Conservation (phyloP, 2,113 vertebrate species). For the Proterorhinus semilunaris region DNA sequence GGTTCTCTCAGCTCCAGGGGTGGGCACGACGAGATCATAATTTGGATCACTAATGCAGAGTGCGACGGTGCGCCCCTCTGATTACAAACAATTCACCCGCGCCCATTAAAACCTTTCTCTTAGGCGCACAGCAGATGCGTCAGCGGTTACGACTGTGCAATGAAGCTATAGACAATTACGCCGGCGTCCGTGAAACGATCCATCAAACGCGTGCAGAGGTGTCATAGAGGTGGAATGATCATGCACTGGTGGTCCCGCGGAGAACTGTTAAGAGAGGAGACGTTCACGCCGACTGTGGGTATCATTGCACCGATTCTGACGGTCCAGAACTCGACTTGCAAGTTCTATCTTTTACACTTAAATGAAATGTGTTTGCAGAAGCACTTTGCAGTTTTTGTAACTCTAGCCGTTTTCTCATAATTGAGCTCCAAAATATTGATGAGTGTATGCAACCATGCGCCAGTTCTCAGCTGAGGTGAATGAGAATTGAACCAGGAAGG, state of each 20-base stretch:
- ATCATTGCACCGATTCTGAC: neutral
- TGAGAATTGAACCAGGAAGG: too few relatives aligned
- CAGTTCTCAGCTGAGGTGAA: too few relatives aligned
- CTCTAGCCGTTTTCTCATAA: too few relatives aligned
- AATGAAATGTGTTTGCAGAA: too few relatives aligned
- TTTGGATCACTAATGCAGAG: conserved; percentile 15
- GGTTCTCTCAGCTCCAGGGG: neutral
- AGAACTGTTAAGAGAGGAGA: conserved; percentile 34
- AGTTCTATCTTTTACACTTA: too few relatives aligned
- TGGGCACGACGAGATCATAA: neutral
- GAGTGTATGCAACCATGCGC: too few relatives aligned
- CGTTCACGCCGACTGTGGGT: conserved; percentile 30
- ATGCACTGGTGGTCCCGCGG: conserved; percentile 26
- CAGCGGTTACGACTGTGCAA: conserved; percentile 25
- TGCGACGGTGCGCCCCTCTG: conserved; percentile 14
- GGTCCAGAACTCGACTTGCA: too few relatives aligned
- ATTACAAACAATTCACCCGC: conserved; percentile 39
- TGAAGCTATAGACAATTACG: conserved; percentile 45
- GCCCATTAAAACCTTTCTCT: conserved; percentile 44
- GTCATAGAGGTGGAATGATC: conserved; percentile 52
- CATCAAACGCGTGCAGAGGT: conserved; percentile 40
- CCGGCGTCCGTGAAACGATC: conserved; percentile 50
- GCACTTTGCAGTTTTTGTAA: too few relatives aligned
- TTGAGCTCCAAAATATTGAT: too few relatives aligned
- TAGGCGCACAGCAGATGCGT: conserved; percentile 25